Conservation (phyloP, 2,113 vertebrate genomes). For the Paratilapia polleni region DNA sequence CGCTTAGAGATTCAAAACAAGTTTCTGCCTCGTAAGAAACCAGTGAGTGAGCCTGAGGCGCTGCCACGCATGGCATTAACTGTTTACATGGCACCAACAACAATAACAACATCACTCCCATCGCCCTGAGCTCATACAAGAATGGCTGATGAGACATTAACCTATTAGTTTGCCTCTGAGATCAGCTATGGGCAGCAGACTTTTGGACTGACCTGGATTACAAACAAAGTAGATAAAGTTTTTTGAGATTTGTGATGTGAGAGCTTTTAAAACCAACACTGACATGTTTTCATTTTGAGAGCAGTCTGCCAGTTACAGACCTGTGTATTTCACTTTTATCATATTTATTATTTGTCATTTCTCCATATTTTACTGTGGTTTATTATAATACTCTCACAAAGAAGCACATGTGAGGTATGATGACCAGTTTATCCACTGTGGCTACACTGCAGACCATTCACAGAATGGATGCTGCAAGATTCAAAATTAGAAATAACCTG, state of each 20-base stretch:
- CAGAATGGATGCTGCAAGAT: neutral
- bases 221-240: neutral
- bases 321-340: neutral
- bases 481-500: neutral
- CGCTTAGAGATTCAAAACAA: slow-evolving; percentile 75
- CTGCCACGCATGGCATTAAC: slow-evolving; percentile 77
- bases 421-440: neutral
- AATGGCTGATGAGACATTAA: slow-evolving; percentile 78
- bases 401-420: neutral
- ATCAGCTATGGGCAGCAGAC: slow-evolving; percentile 28
- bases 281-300: neutral
- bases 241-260: neutral
- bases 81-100: slow-evolving; percentile 69
- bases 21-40: slow-evolving; percentile 58
- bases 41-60: slow-evolving; percentile 42
- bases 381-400: neutral
- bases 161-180: slow-evolving; percentile 46
- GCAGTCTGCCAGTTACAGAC: neutral
- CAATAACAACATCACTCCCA: slow-evolving; percentile 62
- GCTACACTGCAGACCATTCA: neutral
- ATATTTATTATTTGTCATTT: accelerated
- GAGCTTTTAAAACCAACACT: neutral
- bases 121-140: slow-evolving; percentile 51
- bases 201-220: slow-evolving; percentile 28
- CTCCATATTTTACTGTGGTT: neutral